Percentiles rank a stretch among this genome's conserved stretches.
Conservation (phyloP, 2,113 vertebrate species). For the Passer domesticus region DNA sequence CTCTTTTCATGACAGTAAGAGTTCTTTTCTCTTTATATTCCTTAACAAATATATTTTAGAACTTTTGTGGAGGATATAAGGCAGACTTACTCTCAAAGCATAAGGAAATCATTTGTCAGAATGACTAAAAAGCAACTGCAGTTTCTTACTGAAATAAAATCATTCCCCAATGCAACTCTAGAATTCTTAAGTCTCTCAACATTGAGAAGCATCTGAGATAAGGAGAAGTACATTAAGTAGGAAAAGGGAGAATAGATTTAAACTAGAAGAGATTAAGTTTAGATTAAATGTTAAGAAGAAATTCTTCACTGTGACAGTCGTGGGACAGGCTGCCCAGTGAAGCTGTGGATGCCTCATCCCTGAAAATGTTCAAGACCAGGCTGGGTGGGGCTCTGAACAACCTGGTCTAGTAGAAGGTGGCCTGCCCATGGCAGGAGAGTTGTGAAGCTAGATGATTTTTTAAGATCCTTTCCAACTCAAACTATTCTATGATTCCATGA, state of each 20-base stretch:
- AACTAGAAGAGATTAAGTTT: background rate
- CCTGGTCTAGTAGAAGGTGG: background rate
- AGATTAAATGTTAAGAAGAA: background rate
- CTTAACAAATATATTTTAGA: background rate
- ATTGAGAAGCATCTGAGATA: background rate
- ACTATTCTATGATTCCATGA: background rate
- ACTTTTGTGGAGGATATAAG: background rate
- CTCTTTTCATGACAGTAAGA: background rate
- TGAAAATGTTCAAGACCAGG: background rate
- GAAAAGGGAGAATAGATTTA: background rate
- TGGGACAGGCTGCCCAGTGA: background rate
- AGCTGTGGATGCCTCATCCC: background rate
- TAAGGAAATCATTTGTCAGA: background rate
- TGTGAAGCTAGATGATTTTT: background rate
- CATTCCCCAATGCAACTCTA: background rate
- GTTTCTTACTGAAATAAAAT: background rate
- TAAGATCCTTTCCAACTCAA: background rate
- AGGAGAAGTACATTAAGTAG: background rate
- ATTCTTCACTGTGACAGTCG: background rate
- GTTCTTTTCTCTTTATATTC: background rate
- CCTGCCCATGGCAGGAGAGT: background rate
- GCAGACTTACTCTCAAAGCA: background rate
- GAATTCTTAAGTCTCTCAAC: background rate
- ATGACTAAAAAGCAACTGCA: background rate
- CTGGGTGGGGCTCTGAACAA: background rate